Evolutionary conservation across 2,888 invertebrate species (phyloP), one percentile per base, ranked within the genome.

Genomic region (Dilophus febrilis): DNA sequence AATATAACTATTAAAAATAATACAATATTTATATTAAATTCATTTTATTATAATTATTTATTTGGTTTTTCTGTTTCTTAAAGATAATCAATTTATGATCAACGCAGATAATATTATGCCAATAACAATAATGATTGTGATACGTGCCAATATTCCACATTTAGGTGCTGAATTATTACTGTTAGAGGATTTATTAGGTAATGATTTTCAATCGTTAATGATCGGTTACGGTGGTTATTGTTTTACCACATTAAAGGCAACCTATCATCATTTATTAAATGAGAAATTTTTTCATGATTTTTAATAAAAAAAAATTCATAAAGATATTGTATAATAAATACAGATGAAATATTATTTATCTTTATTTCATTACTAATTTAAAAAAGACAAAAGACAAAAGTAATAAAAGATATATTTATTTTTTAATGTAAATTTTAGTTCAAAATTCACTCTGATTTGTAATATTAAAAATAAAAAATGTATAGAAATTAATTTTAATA

Each of bases 101-200:
- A 45, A 44, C 40, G 61, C 59, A 16, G 62, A 63, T 37, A 53
- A 54, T 38, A 58, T 63, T 49, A 58, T 63, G 49, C 61, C 62
- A n/a, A 49, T 63, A 7, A 56, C 57, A 2, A 52, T 62, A 44
- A 54, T 59, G 44, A 44, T 58, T 38, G 53, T 62, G 46, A 45
- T 62, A 39, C 59, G 61, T 35, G 58, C 61, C 1, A 55, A 52
- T 33, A 59, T 63, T 32, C 60, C 60, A 27, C 62, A 62, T 47
- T 51, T 63, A 35, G 62, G 62, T 6, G 62, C 62, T 4, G 62
- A 63, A 45, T 42, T 63, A 42, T 59, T 61, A n/a, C 44, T 63
- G 18, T 48, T 63, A 12, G 61, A 61, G 42, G 62, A 63, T 41
- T 47, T 63, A 37, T 42, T 58, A 28, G 56, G 57, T 8, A 51